Percentiles rank a stretch among this genome's conserved stretches.
Evolutionary conservation across 2,888 invertebrate genomes (phyloP).

Genomic region (Eupelmus urozonus): DNA sequence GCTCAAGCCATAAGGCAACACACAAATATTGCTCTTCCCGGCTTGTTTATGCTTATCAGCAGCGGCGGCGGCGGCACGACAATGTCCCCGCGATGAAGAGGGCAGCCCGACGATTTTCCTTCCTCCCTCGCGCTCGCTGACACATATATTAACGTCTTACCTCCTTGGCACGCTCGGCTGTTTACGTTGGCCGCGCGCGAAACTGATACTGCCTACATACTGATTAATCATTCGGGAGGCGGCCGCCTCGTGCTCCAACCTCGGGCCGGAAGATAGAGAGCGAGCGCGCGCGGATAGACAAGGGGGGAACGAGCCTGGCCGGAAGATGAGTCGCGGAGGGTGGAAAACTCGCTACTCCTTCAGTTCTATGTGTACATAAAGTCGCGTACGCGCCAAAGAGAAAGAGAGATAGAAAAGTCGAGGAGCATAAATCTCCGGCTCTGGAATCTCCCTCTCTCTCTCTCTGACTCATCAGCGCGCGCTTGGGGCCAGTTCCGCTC

Average conservation of each 20-base stretch:
- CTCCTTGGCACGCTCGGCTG: constrained; percentile 10
- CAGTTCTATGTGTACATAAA: constrained; percentile 34
- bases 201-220: constrained; percentile 50
- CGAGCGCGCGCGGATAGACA: constrained; percentile 26
- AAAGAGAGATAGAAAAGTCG: constrained; percentile 43
- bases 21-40: constrained; percentile 43
- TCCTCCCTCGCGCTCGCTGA: constrained; percentile 5
- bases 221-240: constrained; percentile 56
- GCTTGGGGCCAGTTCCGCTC: constrained; percentile 30
- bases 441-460: constrained; percentile 41
- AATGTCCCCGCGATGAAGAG: constrained; percentile 16
- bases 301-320: constrained; percentile 25
- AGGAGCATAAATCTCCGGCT: constrained; percentile 51
- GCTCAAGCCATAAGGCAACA: not conserved
- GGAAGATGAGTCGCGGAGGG: constrained; percentile 55
- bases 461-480: not conserved
- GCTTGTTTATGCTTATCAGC: constrained; percentile 48
- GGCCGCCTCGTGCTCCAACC: constrained; percentile 9
- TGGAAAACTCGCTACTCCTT: constrained; percentile 40
- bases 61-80: constrained; percentile 9
- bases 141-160: constrained; percentile 3
- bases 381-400: not conserved
- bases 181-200: constrained; percentile 39
- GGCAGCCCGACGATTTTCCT: constrained; percentile 32
- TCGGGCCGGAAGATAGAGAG: constrained; percentile 21